Base-by-base conservation (phyloP, 2,797 vertebrate genomes). In the Bucorvus abyssinicus region DNA sequence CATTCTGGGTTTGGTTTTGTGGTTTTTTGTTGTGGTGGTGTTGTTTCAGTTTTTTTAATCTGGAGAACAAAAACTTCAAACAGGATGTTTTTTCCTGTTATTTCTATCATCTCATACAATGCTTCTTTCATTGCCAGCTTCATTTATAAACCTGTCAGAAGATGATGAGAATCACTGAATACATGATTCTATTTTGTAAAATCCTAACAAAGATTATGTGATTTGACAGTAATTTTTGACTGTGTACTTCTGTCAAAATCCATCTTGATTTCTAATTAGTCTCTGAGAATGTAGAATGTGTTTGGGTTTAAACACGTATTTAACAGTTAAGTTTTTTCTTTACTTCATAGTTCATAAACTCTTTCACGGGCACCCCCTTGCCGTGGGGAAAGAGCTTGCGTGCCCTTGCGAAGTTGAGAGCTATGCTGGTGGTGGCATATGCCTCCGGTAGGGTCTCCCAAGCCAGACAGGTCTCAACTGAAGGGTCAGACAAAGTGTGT, bases 221-320 rank as follows among this genome's bases (percentile, higher is more conserved):
- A 8, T 94, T 93, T 83, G 44, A 61, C 42, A 49, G 9, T 79
- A 84, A 79, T 93, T 47, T 91, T 71, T 53, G 27, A 94, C 50
- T 47, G 88, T 61, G 30, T 77, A 32, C 4, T 93, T 92, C 32
- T 65, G 45, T 83, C 42, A 85, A 75, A 84, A 79, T 90, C 53
- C 36, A 14, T n/a, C 79, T 84, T 90, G 53, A 90, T 84, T 92
- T 87, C 56, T 71, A 71, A 81, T 92, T 91, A 87, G n/a, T 47
- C 14, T 80, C 20, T 71, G 22, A 60, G 36, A 89, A 73, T 36
- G 15, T 53, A 69, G 40, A 76, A 84, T 47, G 12, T 49, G 7
- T 15, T 67, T 75, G 40, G 9, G 15, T 24, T 80, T 92, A 87
- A 82, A 40, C 52, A 71, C 56, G 61, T 90, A 53, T 23, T 5